Evolutionary conservation across 2,888 invertebrate genomes (phyloP), one percentile per base, ranked within the genome.

Genomic region (Pycnomerus fuliginosus): DNA sequence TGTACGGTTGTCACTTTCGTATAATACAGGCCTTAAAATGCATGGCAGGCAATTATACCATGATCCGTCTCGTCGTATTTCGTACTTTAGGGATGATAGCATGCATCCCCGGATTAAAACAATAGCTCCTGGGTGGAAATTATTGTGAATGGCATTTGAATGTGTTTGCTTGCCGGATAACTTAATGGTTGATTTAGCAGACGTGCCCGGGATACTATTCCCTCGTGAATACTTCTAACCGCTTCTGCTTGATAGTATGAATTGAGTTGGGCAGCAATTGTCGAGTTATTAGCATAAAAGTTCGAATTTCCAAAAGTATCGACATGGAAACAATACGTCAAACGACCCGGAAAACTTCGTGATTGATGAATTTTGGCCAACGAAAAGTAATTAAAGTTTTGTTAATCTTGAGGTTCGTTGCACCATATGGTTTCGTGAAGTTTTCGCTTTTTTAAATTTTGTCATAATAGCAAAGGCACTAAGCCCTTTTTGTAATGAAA

Each of bases 361-460:
- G 33, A 33, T 33, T 33, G 33, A 33, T 33, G 33, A 33, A 22
- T 33, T 11, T 1, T n/a, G n/a, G 16, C 15, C 16, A 22, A 20
- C 20, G 16, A 12, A 7, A 33, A 33, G 33, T 33, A 33, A 33
- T 33, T 33, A 33, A 33, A 33, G 33, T 33, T 33, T 8, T 33
- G 33, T 33, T 33, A 33, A 33, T 33, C 22, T 20, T 10, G 17
- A 33, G 22, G 10, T 33, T 30, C 17, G 8, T 15, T 10, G 15
- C 29, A 29, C 14, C 29, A 29, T 29, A 12, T 29, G 29, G 29
- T 29, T 14, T 4, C 10, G 15, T 29, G 5, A n/a, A n/a, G n/a
- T n/a, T n/a, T n/a, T n/a, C n/a, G n/a, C n/a, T n/a, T n/a, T n/a
- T n/a, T n/a, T n/a, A n/a, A n/a, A n/a, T n/a, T n/a, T n/a, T n/a